These are phyloP conservation scores for Phrynosoma platyrhinos DNA, from an alignment of 2,113 vertebrate genomes.

Conservation along the genomic window DNA sequence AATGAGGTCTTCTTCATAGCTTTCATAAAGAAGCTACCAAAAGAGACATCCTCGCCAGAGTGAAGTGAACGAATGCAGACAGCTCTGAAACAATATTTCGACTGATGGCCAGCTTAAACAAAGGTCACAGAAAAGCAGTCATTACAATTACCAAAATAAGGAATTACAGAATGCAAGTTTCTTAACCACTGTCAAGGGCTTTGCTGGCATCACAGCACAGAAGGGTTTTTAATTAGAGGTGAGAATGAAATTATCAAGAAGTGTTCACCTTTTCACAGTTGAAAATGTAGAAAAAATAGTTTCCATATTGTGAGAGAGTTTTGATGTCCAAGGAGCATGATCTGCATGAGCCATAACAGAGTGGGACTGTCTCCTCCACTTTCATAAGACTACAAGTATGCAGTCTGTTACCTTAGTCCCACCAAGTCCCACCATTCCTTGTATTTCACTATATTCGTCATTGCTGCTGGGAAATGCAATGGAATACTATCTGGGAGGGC, in stretches of 20 bases:
- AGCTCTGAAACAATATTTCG: background rate
- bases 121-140: conserved; percentile 28
- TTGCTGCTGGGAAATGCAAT: too few relatives aligned
- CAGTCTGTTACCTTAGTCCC: too few relatives aligned
- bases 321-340: background rate
- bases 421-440: too few relatives aligned
- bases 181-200: conserved; percentile 26
- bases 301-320: background rate
- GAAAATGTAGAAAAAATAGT: background rate
- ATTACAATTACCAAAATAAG: conserved; percentile 23
- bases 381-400: too few relatives aligned
- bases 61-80: too few relatives aligned
- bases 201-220: conserved; percentile 16
- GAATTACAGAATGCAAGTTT: conserved; percentile 10
- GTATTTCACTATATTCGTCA: too few relatives aligned
- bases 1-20: too few relatives aligned
- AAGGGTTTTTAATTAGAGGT: conserved; percentile 35
- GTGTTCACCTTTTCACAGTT: background rate
- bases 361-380: background rate
- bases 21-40: too few relatives aligned
- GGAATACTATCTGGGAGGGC: too few relatives aligned
- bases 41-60: too few relatives aligned
- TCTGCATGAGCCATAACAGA: background rate
- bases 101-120: conserved; percentile 1
- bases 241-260: conserved; percentile 30